A percentile compares a stretch with the other conserved stretches of the same genome.
Evolutionary conservation across 2,797 vertebrate species (phyloP).

Genomic region (Threskiornis aethiopicus): DNA sequence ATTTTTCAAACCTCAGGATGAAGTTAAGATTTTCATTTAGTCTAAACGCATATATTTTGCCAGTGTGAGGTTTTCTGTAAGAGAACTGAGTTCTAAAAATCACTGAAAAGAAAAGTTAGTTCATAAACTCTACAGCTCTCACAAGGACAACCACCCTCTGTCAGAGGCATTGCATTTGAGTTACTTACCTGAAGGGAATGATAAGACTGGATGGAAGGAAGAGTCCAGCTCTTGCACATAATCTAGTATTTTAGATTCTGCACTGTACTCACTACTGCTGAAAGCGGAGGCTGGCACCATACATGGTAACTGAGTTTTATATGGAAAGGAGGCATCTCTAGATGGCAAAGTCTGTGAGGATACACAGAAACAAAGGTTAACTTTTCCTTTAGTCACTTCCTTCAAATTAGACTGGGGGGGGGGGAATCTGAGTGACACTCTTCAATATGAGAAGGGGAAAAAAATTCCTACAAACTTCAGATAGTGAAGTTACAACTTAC

Average conservation of each 20-base stretch:
- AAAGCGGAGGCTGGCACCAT: constrained; percentile 58
- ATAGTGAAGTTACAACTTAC: background rate
- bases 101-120: background rate
- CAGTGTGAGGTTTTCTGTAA: background rate
- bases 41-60: background rate
- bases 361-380: constrained; percentile 1
- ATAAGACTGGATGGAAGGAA: constrained; percentile 74
- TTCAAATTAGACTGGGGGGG: background rate
- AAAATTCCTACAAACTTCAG: background rate
- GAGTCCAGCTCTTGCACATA: constrained; percentile 73
- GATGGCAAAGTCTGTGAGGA: constrained; percentile 73
- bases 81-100: background rate
- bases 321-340: constrained; percentile 60
- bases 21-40: background rate
- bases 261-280: constrained; percentile 46
- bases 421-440: background rate
- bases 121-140: background rate
- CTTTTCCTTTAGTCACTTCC: background rate
- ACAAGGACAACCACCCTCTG: background rate
- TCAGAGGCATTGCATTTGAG: background rate
- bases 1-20: background rate
- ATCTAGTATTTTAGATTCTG: constrained; percentile 54
- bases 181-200: constrained; percentile 80
- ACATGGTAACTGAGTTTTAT: constrained; percentile 63
- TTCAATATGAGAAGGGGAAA: background rate